Conservation (phyloP, 2,113 vertebrate genomes). For the Epinephelus lanceolatus region DNA sequence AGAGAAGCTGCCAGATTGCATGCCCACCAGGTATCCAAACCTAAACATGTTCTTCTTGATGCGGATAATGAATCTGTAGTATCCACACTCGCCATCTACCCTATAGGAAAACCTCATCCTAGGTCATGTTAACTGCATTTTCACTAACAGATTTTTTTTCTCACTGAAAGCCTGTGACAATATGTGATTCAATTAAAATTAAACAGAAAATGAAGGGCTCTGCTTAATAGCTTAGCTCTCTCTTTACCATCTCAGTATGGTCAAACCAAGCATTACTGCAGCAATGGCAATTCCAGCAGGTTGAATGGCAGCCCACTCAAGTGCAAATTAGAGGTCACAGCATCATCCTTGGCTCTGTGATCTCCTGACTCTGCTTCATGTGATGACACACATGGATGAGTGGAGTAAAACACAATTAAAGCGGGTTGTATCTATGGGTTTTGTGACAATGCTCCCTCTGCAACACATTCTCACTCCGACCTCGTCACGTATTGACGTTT, state of each 20-base stretch:
- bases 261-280: constrained; percentile 9
- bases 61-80: background rate
- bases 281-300: background rate
- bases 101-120: constrained; percentile 9
- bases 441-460: background rate
- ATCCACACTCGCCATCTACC: background rate
- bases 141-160: background rate
- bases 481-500: too few species aligned
- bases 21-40: background rate
- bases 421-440: background rate
- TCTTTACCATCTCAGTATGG: background rate
- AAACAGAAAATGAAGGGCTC: constrained; percentile 23
- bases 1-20: background rate
- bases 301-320: background rate
- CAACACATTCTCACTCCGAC: too few species aligned
- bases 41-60: background rate
- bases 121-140: background rate
- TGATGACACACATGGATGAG: background rate
- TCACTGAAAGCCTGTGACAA: constrained; percentile 3
- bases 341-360: constrained; percentile 7
- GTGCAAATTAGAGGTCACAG: background rate
- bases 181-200: constrained; percentile 19
- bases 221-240: background rate
- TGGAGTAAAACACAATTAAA: background rate
- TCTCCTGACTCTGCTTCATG: background rate